phyloP scores from a whole-genome alignment of 2,113 vertebrate genomes.

The Aldabrachelys gigantea region DNA sequence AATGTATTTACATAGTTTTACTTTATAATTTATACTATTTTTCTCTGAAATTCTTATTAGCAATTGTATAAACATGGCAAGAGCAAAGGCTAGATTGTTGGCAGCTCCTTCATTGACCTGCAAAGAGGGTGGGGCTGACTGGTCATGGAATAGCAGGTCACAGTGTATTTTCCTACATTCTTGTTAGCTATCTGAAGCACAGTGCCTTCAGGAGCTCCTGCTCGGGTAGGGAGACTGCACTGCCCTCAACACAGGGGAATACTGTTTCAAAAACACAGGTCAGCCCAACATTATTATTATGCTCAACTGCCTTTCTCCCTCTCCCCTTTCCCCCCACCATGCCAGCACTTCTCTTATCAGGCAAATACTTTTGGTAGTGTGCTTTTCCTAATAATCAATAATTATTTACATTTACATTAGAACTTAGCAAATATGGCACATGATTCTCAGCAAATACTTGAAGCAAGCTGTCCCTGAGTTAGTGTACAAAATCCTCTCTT shows the following conservation, averaged over 20 bases:
- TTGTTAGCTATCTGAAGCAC: neutral
- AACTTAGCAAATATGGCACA: neutral
- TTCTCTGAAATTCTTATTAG: neutral
- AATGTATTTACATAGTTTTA: neutral
- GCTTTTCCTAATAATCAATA: neutral
- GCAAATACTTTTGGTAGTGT: neutral
- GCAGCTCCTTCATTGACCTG: neutral
- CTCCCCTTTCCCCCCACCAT: too few species aligned
- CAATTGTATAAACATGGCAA: neutral
- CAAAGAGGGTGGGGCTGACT: neutral
- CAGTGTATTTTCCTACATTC: neutral
- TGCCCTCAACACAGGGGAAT: neutral
- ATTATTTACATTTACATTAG: neutral
- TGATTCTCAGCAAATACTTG: neutral
- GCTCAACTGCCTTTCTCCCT: neutral
- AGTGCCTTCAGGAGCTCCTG: neutral
- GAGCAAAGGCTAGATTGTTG: neutral
- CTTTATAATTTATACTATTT: neutral
- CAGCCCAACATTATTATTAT: fast-evolving
- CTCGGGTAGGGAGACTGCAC: neutral
- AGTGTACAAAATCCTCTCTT: neutral
- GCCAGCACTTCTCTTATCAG: neutral
- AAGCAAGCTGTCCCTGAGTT: neutral
- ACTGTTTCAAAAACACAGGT: neutral
- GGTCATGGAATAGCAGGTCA: neutral